Evolutionary conservation across 2,797 vertebrate species (phyloP), one percentile per base, ranked within the genome.

Genomic region (Fundulus diaphanus): DNA sequence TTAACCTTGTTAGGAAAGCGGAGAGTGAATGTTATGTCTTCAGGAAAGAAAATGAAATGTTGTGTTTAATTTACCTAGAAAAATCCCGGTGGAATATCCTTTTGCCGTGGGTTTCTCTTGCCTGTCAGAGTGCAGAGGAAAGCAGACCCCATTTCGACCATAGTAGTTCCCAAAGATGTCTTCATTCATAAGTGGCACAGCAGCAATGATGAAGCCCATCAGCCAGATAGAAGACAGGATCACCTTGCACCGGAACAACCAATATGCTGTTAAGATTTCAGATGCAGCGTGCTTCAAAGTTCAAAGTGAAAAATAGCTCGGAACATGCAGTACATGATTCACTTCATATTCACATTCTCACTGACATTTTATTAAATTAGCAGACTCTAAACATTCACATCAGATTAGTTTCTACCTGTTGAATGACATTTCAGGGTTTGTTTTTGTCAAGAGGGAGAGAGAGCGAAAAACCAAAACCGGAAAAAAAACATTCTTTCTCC

Each of bases 151-250:
- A 33, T 97, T 97, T 72, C 93, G 92, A 35, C 97, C 96, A 5
- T 97, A 97, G 90, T 97, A 97, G 82, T 97, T 97, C 81, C 96
- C 95, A 86, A 97, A 97, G 76, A 95, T 82, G 0, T 96, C 93
- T 66, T 96, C 92, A 6, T 95, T 94, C 87, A 95, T 94, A 49
- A 97, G 94, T 4, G 96, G 96, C 73, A 96, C 90, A 6, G 87
- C 89, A 0, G 96, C 96, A 29, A 97, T 96, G 42, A 94, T 81
- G 79, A 97, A 94, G 29, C 96, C 96, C 81, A 93, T 74, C 4
- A 96, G 54, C 96, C 96, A 96, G 86, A 97, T 95, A 29, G 92
- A 87, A 56, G 82, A 79, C 80, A 97, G 91, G 46, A 94, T 81
- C 74, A 92, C 68, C 33, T 91, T 72, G 29, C 9, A 81, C 42